Base-by-base conservation (phyloP, 64 coral and sea anemone genomes). In the Pocillopora damicornis region DNA sequence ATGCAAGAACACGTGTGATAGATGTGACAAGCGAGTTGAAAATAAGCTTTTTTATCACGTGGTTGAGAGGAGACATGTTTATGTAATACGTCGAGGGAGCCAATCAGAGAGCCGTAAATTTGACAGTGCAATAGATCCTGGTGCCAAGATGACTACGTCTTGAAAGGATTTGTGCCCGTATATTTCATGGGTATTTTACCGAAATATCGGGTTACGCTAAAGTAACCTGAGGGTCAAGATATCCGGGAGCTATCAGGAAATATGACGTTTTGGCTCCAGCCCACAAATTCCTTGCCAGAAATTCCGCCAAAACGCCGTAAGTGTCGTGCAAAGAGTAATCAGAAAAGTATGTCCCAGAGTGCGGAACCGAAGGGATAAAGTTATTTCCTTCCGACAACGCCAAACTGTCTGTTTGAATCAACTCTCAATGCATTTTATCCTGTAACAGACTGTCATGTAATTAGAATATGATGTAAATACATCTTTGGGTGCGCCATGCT, bases 1-100 rank as follows among this genome's bases (percentile, higher is more conserved):
- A 93, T 73, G 94, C 87, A 97, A 87, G 77, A 92, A 97, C 94
- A 97, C 92, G 91, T 97, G 94, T 97, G 94, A 96, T 91, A 87
- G 82, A 85, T 85, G 42, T 85, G 81, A 85, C 81, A 85, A 91
- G 63, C n/a, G 57, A 77, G 72, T 87, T 80, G 90, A 83, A 86
- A 91, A 88, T 86, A 95, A 82, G 86, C 58, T 64, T 57, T 67
- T 64, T 56, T 93, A 92, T 97, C 94, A 97, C 94, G 94, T 97
- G 94, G 78, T 22, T n/a, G 58, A 82, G 64, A 56, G 60, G 81
- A 75, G 79, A 89, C 65, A 87, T 79, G 79, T 85, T 87, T 90
- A 90, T 86, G 78, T 69, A 86, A 89, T 83, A 90, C 58, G 30
- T 13, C 37, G 11, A 67, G 10, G 14, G 11, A 71, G 56, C 94